Base-by-base conservation (phyloP, 92 coral and sea anemone genomes). In the Umimayanthus kanabou region DNA sequence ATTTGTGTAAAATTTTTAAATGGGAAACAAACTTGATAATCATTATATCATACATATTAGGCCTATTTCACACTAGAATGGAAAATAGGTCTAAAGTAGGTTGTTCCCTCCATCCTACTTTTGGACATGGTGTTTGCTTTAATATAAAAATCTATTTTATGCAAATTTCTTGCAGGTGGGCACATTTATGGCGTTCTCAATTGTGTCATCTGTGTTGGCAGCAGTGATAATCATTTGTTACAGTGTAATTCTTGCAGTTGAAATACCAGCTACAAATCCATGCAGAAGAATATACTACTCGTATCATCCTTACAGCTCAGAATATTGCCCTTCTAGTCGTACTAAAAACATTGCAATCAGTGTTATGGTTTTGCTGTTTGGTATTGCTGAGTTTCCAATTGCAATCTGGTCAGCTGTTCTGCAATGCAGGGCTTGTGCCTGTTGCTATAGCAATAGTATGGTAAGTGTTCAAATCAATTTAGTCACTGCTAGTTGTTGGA, bases 361-460 rank as follows among this genome's bases (percentile, higher is more conserved):
- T 22, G 47, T 75, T 75, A 39, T 75, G 79, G 30, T 75, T 43
- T 75, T 75, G 79, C 45, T 75, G 9, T 75, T 75, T 20, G 53
- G 79, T 18, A 22, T 75, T 75, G 79, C 79, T 1, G 79, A 75
- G 53, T 75, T 75, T 37, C 79, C 79, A 75, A 75, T 75, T n/a
- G 45, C 79, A 5, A 75, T 75, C 53, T 75, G 79, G 79, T 75
- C 79, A 75, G 79, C 79, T 39, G 53, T 75, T 75, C 50, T 75
- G 23, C 79, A 37, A 23, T 75, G 79, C 53, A 39, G 53, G 15
- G 53, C 53, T 39, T 75, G 79, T 75, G 53, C 79, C 25, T 75
- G 79, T 75, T 75, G 79, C 25, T 43, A 75, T 75, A 53, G 45
- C 25, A 75, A 11, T 2, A 75, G 13, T 15, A 6, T 1, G 26